Base-by-base conservation (phyloP, 1,140 invertebrate genomes). In the Orius laevigatus region DNA sequence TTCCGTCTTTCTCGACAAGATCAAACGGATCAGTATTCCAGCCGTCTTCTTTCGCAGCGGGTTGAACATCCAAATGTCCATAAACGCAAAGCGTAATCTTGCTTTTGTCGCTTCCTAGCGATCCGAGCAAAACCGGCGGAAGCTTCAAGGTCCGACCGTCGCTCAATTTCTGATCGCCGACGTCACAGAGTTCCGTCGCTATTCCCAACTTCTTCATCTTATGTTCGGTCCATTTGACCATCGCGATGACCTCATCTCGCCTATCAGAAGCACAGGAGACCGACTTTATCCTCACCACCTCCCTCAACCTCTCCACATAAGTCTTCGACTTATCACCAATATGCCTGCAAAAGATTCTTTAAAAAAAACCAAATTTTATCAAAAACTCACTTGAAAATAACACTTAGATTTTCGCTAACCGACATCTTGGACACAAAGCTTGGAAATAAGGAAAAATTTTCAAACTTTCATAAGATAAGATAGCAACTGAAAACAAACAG, bases 21-120 rank as follows among this genome's bases (percentile, higher is more conserved):
- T 73, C 73, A 70, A 98, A 98, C 2, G 95, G 95, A 49, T 98
- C 89, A 2, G 87, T 85, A 55, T 90, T 70, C 94, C 93, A 98
- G 5, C 93, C 93, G 73, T 98, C 92, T 54, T 81, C 79, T 62
- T 78, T 78, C 4, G 78, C 58, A 6, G 94, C 94, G 38, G 94
- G 93, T 64, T 97, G 94, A 1, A 98, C 94, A 73, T 98, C 95
- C 57, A 98, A 75, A 70, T 98, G 95, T 0, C 94, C 95, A 69
- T 98, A 98, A 42, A 98, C 73, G 45, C 88, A 76, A 38, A 98
- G 73, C 12, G 93, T 98, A 58, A 91, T 84, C 63, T 93, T 94
- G 5, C 75, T 75, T 0, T 78, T 68, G 63, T 96, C 87, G 54
- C 73, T 78, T 50, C 91, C 92, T 40, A 97, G 69, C 20, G 65